Conservation (phyloP, 2,797 vertebrate genomes). For the Tangara arthus region DNA sequence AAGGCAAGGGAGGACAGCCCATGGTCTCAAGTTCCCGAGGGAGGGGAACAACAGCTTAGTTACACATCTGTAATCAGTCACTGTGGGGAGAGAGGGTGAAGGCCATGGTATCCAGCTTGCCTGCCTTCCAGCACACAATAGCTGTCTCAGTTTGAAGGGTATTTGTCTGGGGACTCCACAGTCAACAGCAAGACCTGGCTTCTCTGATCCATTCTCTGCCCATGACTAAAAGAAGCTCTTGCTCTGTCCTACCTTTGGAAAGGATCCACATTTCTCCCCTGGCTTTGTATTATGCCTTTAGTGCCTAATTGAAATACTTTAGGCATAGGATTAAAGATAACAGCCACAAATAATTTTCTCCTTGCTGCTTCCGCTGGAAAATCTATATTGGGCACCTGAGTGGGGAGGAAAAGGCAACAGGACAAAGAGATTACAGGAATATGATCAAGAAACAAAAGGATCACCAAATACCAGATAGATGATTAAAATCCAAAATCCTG, state of each 20-base stretch:
- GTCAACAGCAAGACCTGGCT: not conserved
- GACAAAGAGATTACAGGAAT: not conserved
- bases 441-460: not conserved
- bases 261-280: not conserved
- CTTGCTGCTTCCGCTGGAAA: not conserved
- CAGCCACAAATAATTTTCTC: not conserved
- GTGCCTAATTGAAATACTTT: not conserved
- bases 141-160: not conserved
- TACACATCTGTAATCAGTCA: slow-evolving; percentile 23
- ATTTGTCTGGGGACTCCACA: not conserved
- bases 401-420: not conserved
- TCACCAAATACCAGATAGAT: not conserved
- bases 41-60: not conserved
- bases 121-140: not conserved
- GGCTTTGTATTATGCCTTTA: not conserved
- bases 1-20: not conserved
- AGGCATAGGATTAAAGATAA: not conserved
- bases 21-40: not conserved
- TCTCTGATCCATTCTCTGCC: not conserved
- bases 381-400: not conserved
- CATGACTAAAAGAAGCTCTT: not conserved
- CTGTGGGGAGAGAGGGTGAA: not conserved
- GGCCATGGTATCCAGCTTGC: not conserved
- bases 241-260: not conserved
- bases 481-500: not conserved